phyloP scores from a whole-genome alignment of 1,140 invertebrate species.

The Akabosia matsudoensis region DNA sequence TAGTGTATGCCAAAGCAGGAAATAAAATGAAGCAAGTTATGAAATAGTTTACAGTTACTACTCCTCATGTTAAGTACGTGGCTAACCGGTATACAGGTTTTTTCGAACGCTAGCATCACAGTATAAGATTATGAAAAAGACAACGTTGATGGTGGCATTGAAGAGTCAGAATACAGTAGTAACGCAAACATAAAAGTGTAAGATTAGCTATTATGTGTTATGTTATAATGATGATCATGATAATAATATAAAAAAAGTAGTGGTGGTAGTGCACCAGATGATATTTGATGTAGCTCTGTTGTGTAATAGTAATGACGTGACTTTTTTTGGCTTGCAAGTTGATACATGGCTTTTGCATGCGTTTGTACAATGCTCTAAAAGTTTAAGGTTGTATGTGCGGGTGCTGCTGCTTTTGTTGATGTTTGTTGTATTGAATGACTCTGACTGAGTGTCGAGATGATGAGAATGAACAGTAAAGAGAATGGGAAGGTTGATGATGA shows the following conservation, averaged over 20 bases:
- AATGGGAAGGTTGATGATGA: constrained; percentile 17
- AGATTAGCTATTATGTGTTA: constrained; percentile 5
- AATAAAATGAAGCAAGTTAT: not conserved
- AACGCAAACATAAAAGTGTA: constrained; percentile 12
- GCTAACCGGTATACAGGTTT: too few species aligned
- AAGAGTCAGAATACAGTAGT: constrained; percentile 3
- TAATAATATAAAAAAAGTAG: not conserved
- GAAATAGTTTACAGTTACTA: too few species aligned
- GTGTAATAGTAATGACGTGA: constrained; percentile 10
- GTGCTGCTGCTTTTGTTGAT: constrained; percentile 4
- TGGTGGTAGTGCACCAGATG: not conserved
- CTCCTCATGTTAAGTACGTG: too few species aligned
- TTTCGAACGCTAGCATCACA: too few species aligned
- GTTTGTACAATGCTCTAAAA: too few species aligned
- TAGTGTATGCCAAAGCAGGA: not conserved
- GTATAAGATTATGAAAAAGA: not conserved
- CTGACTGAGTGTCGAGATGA: constrained; percentile 20
- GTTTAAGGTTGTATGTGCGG: not conserved
- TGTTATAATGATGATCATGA: constrained; percentile 1
- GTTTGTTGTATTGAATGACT: constrained; percentile 16
- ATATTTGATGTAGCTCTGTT: constrained; percentile 10
- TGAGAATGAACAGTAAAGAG: not conserved
- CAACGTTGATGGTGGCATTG: not conserved
- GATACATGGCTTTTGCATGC: not conserved
- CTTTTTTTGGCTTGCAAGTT: not conserved